Evolutionary conservation across 2,113 vertebrate species (phyloP).

Genomic region (Sigmodon hispidus): DNA sequence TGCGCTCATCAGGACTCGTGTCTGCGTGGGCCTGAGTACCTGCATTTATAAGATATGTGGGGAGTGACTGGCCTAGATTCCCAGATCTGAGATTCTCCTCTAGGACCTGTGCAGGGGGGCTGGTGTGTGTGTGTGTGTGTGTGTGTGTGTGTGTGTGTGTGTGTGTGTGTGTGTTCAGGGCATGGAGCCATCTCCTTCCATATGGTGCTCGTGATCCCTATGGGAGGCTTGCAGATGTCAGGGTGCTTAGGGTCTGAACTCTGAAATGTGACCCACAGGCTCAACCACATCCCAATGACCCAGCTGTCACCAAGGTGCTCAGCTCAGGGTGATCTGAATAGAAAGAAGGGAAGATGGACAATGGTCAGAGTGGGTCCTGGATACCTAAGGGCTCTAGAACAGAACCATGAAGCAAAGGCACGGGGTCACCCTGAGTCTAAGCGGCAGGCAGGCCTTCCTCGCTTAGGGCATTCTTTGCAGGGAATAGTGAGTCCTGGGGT

Average conservation of each 20-base stretch:
- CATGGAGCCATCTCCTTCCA: neutral
- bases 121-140: no score
- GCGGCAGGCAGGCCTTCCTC: neutral
- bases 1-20: accelerated
- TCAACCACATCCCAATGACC: neutral
- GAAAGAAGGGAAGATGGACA: no score
- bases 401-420: neutral
- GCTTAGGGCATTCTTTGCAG: neutral
- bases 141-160: no score
- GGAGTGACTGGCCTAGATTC: neutral
- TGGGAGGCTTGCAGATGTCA: no score
- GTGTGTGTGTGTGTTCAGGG: neutral
- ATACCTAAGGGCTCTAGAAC: neutral
- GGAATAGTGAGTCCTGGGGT: accelerated
- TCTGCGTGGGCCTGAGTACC: neutral
- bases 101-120: neutral
- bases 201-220: neutral
- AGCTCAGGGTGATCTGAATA: no score
- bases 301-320: neutral
- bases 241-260: neutral
- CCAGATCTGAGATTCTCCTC: neutral
- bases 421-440: neutral
- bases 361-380: neutral
- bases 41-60: neutral
- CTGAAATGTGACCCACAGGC: neutral